Conservation (phyloP, 2,113 vertebrate species). For the Anguilla rostrata region DNA sequence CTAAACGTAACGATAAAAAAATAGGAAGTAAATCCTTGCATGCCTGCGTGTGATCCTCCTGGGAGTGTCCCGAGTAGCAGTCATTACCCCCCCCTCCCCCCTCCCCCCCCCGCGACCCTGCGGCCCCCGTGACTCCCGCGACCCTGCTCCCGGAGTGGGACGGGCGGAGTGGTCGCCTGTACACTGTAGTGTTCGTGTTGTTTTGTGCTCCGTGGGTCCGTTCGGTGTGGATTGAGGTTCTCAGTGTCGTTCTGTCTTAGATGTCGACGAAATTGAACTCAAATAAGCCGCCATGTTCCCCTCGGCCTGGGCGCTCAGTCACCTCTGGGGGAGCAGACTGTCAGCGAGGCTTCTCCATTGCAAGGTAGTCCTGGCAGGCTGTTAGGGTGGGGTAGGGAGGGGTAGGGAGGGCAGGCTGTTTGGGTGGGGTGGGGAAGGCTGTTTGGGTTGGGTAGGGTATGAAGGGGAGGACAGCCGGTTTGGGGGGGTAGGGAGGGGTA, state of each 20-base stretch:
- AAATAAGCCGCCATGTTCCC: constrained; percentile 53
- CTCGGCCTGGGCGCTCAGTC: not conserved
- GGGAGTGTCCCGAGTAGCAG: constrained; percentile 74
- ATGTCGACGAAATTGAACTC: constrained; percentile 54
- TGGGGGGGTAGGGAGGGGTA: too few relatives aligned
- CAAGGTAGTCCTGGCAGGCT: too few relatives aligned
- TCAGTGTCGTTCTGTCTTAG: constrained; percentile 77
- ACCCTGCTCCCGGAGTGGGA: too few relatives aligned
- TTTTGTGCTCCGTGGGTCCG: constrained; percentile 88
- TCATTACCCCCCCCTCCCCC: too few relatives aligned
- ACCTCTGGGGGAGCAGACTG: constrained; percentile 13
- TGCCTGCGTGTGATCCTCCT: constrained; percentile 90
- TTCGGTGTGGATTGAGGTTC: constrained; percentile 78
- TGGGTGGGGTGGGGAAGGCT: too few relatives aligned
- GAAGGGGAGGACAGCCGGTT: too few relatives aligned
- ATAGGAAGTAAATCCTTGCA: constrained; percentile 77
- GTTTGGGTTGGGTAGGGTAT: too few relatives aligned
- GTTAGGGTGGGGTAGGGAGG: constrained; percentile 17
- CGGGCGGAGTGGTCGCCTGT: constrained; percentile 72
- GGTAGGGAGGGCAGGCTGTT: too few relatives aligned
- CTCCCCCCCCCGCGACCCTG: too few relatives aligned
- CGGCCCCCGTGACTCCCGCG: too few relatives aligned
- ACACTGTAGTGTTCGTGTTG: constrained; percentile 91
- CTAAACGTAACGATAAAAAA: constrained; percentile 28
- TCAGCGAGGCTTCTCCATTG: too few relatives aligned